A percentile compares a stretch with the other conserved stretches of the same genome.
phyloP scores from a whole-genome alignment of 2,113 vertebrate genomes.

The Zapus hudsonius region DNA sequence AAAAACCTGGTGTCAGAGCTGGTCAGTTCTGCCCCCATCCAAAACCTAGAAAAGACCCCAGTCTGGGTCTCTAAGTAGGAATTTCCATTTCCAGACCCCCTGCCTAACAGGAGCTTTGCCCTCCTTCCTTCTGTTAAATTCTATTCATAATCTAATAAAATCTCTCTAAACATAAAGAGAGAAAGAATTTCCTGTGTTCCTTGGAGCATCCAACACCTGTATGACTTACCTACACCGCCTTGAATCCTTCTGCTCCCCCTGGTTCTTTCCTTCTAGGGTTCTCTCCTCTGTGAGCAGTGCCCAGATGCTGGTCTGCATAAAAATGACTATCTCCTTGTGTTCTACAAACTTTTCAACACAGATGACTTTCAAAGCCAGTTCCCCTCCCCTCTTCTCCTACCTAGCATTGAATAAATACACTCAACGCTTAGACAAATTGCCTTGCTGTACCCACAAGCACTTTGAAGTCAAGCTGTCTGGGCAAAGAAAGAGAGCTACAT shows the following conservation, averaged over 20 bases:
- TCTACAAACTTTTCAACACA: conserved; percentile 49
- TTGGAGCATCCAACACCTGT: background rate
- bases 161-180: too few species aligned
- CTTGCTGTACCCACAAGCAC: conserved; percentile 41
- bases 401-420: background rate
- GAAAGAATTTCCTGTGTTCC: background rate
- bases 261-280: conserved; percentile 46
- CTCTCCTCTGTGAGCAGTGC: background rate
- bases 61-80: too few species aligned
- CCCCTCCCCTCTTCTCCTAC: background rate
- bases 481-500: conserved; percentile 12
- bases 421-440: conserved; percentile 5
- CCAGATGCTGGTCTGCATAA: background rate
- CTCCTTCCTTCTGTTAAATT: too few species aligned
- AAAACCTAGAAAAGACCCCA: too few species aligned
- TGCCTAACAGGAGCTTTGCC: too few species aligned
- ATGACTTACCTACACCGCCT: conserved; percentile 60
- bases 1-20: too few species aligned
- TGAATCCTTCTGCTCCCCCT: conserved; percentile 3
- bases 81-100: too few species aligned
- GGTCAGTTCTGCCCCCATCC: too few species aligned
- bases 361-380: background rate
- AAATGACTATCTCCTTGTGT: background rate
- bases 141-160: too few species aligned
- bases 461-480: conserved; percentile 64